phyloP scores from a whole-genome alignment of 2,797 vertebrate species.

The Gymnothorax reevesii region DNA sequence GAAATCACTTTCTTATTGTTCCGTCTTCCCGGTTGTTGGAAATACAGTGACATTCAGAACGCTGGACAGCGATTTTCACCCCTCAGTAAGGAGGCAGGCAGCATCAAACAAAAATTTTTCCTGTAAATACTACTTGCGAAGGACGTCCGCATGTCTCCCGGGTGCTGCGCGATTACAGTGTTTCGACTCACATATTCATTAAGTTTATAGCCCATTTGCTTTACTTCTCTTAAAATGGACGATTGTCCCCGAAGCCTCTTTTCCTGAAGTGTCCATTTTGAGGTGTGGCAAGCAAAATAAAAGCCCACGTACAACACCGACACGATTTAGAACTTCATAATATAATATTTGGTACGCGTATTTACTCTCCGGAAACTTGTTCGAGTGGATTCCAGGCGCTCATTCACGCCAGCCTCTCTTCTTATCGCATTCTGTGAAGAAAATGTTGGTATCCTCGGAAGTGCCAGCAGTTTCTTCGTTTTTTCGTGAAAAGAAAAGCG shows the following conservation, averaged over 20 bases:
- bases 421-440: conserved; percentile 37
- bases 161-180: conserved; percentile 33
- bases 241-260: conserved; percentile 30
- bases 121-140: conserved; percentile 36
- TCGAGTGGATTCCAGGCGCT: conserved; percentile 28
- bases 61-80: conserved; percentile 32
- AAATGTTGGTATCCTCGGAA: background rate
- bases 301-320: background rate
- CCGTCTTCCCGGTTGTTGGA: conserved; percentile 2
- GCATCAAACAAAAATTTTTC: conserved; percentile 31
- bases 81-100: conserved; percentile 23
- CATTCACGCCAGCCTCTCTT: conserved; percentile 42
- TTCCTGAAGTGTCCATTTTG: conserved; percentile 41
- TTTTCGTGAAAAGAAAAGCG: background rate
- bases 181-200: conserved; percentile 47
- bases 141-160: conserved; percentile 45
- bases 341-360: background rate
- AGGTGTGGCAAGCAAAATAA: conserved; percentile 29
- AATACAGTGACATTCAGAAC: conserved; percentile 16
- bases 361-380: conserved; percentile 25
- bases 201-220: conserved; percentile 61
- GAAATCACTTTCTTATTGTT: conserved; percentile 32
- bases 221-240: conserved; percentile 32
- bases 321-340: conserved; percentile 21
- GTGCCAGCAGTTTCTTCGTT: conserved; percentile 9